Evolutionary conservation across 1,140 invertebrate species (phyloP).

Genomic region (Pteromalus puparum): DNA sequence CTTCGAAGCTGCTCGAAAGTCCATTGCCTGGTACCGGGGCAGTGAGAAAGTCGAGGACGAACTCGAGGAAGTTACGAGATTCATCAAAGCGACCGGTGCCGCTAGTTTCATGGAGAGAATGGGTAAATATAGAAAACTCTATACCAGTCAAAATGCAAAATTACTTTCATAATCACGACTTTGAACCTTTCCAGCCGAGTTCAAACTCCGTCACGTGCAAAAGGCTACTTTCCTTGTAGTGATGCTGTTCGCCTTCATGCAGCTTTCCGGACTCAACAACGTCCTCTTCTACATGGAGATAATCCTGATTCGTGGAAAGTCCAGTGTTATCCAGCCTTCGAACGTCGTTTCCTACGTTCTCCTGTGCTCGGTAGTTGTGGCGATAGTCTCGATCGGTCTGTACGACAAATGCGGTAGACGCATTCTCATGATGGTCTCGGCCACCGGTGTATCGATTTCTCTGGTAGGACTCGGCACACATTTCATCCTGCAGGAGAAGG

Average conservation of each 20-base stretch:
- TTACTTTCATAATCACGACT: neutral
- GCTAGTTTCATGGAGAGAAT: slow-evolving; percentile 43
- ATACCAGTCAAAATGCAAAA: neutral
- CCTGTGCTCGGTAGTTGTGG: slow-evolving; percentile 75
- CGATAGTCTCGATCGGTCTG: slow-evolving; percentile 76
- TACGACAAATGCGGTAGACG: slow-evolving; percentile 82
- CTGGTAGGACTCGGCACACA: slow-evolving; percentile 78
- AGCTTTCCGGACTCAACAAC: slow-evolving; percentile 85
- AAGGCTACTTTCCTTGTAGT: slow-evolving; percentile 80
- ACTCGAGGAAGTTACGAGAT: slow-evolving; percentile 41
- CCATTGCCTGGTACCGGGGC: slow-evolving; percentile 59
- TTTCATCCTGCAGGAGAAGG: slow-evolving; percentile 77
- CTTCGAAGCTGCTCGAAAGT: slow-evolving; percentile 77
- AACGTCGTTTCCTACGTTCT: slow-evolving; percentile 80
- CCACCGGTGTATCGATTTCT: slow-evolving; percentile 73
- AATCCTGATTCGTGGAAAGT: slow-evolving; percentile 79
- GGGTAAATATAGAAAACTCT: slow-evolving; percentile 7
- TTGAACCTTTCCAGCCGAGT: slow-evolving; percentile 16
- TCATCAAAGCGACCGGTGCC: slow-evolving; percentile 23
- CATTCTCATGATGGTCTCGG: slow-evolving; percentile 80
- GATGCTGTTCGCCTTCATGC: slow-evolving; percentile 83
- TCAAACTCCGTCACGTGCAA: slow-evolving; percentile 59
- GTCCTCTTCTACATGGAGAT: slow-evolving; percentile 85
- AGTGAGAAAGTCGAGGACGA: slow-evolving; percentile 36
- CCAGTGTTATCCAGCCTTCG: slow-evolving; percentile 69